Base-by-base conservation (phyloP, 2,113 vertebrate species). In the Toxostoma redivivum region DNA sequence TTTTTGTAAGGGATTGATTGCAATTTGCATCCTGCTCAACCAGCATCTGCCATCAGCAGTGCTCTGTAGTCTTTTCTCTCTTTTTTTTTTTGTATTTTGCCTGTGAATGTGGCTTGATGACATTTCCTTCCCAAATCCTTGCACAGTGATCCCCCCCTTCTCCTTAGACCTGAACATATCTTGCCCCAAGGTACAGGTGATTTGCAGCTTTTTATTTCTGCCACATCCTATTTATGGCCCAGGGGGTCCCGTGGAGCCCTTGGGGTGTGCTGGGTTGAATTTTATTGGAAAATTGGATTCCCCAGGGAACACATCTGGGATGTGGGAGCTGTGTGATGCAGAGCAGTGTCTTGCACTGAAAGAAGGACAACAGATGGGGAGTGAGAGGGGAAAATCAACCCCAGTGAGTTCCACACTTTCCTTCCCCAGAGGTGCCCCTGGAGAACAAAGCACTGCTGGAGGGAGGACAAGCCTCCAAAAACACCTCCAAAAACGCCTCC, bases 1-100 rank as follows among this genome's bases (percentile, higher is more conserved):
- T 97, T 97, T 97, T 96, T 95, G 96, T 95, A 95, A 97, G 64
- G 92, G 90, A 25, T 28, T 97, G 95, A 97, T 97, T 97, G 94
- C 97, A 97, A 95, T 97, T 97, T 97, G 94, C 95, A 97, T 97
- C 93, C 81, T 96, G 88, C 96, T 95, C 93, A 93, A 93, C 66
- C 90, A 91, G 94, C 95, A 96, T 97, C 96, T 97, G 94, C 94
- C 91, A 92, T 95, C 95, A 95, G 88, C 93, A 86, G 44, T 50
- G 28, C 79, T 96, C 83, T 88, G 86, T 79, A 83, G 87, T 78
- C 45, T 82, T 76, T 81, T 74, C 47, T 73, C 60, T 58, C 24
- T 35, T 81, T 33, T 47, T n/a, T 61, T 61, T 81, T 82, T 72
- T 28, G n/a, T 91, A 93, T 97, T 95, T 92, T 92, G 81, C 92